phyloP scores from a whole-genome alignment of 2,113 vertebrate genomes.

The Carassius auratus region DNA sequence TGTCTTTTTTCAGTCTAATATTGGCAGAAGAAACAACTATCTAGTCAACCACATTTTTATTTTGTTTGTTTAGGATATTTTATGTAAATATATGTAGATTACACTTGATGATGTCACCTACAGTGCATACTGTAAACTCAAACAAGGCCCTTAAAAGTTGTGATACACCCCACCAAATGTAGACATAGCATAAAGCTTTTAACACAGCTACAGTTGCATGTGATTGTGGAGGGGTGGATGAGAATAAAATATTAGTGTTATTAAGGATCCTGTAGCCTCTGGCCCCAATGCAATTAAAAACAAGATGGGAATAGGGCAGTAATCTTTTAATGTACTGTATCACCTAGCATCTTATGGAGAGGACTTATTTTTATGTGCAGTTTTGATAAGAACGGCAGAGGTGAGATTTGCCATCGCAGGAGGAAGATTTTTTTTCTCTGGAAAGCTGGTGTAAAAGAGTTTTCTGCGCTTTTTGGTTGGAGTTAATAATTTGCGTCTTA shows the following conservation, averaged over 20 bases:
- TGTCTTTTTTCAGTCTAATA: not conserved
- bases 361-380: conserved; percentile 39
- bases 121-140: not conserved
- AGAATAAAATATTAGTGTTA: conserved; percentile 43
- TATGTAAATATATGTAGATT: conserved; percentile 41
- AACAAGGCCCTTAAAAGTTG: not conserved
- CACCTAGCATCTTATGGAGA: conserved; percentile 45
- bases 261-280: conserved; percentile 36
- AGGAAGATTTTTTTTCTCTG: conserved; percentile 46
- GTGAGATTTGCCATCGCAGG: conserved; percentile 51
- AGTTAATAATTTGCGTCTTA: conserved; percentile 60
- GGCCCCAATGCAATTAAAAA: conserved; percentile 43
- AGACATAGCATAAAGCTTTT: conserved; percentile 21
- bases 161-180: not conserved
- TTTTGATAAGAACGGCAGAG: conserved; percentile 40
- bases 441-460: conserved; percentile 51
- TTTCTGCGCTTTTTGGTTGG: conserved; percentile 49
- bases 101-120: conserved; percentile 20
- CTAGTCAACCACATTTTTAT: not conserved
- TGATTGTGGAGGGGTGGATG: not conserved
- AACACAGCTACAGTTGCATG: conserved; percentile 22
- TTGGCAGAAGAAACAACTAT: not conserved
- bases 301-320: conserved; percentile 43
- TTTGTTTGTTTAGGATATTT: not conserved
- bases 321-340: conserved; percentile 50